Percentiles rank a stretch among this genome's conserved stretches.
phyloP scores from a whole-genome alignment of 1,140 invertebrate genomes.

The Ectropis grisescens region DNA sequence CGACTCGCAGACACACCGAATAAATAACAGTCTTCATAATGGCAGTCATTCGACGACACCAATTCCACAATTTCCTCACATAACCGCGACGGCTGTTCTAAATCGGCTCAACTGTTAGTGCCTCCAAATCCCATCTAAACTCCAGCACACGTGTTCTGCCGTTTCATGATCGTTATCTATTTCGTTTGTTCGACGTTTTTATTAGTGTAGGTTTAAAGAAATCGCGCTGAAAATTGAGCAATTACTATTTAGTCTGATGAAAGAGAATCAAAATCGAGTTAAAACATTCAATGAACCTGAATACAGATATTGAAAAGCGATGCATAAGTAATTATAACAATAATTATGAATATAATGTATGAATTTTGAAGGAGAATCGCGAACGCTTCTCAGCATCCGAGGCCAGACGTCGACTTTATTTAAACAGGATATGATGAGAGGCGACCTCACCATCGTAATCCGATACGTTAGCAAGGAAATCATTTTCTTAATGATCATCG shows the following conservation, averaged over 20 bases:
- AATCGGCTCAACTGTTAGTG: too few species aligned
- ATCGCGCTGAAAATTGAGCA: too few species aligned
- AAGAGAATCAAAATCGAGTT: too few species aligned
- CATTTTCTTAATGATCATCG: constrained; percentile 41
- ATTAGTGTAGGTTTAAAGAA: constrained; percentile 6
- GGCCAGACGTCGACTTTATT: too few species aligned
- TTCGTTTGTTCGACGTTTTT: constrained; percentile 2
- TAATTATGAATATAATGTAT: too few species aligned
- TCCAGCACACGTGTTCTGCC: constrained; percentile 1
- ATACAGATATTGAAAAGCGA: too few species aligned
- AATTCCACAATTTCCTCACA: constrained; percentile 7
- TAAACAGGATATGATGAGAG: constrained; percentile 39
- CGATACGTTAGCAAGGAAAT: constrained; percentile 44
- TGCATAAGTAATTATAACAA: too few species aligned
- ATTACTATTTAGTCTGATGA: too few species aligned
- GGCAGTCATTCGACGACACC: constrained; percentile 8
- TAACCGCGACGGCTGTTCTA: not conserved
- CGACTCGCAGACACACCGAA: constrained; percentile 4
- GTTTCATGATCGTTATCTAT: constrained; percentile 9
- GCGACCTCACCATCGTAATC: constrained; percentile 38
- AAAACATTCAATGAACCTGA: too few species aligned
- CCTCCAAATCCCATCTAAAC: too few species aligned
- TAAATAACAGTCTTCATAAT: constrained; percentile 15
- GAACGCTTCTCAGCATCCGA: too few species aligned
- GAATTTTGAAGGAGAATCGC: too few species aligned